Percentiles rank a stretch among this genome's conserved stretches.
Evolutionary conservation across 2,113 vertebrate species (phyloP).

Genomic region (Pituophis catenifer): DNA sequence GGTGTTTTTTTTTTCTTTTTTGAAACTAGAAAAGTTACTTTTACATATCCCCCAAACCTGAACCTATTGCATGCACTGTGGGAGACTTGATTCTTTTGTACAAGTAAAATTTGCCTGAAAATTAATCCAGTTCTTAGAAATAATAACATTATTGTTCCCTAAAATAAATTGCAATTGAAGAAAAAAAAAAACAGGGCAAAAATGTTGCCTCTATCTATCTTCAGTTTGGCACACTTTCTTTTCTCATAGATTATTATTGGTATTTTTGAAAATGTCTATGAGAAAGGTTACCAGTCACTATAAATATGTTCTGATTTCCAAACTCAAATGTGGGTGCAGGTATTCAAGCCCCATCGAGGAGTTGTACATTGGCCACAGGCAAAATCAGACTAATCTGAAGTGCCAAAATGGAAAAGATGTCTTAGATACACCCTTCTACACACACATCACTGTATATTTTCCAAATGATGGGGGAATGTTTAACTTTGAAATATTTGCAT

Average conservation of each 20-base stretch:
- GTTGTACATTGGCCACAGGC: background rate
- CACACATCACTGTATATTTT: background rate
- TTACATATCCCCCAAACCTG: background rate
- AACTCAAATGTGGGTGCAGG: background rate
- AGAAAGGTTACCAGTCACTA: background rate
- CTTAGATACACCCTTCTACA: background rate
- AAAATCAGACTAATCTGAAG: background rate
- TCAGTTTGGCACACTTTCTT: background rate
- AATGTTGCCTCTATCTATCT: background rate
- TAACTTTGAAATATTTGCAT: background rate
- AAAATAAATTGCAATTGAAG: background rate
- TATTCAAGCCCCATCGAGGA: background rate
- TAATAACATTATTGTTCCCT: background rate
- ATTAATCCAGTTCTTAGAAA: background rate
- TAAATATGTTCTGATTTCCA: background rate
- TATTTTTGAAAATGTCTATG: background rate
- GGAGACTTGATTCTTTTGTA: background rate
- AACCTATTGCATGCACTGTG: background rate
- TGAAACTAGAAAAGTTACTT: background rate
- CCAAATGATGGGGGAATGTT: background rate
- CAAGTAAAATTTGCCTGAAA: background rate
- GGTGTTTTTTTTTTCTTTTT: background rate
- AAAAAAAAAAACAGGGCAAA: background rate
- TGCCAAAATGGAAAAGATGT: background rate
- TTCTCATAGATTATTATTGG: background rate